These are phyloP conservation scores for Hyphantria cunea DNA, from an alignment of 1,140 invertebrate genomes.

Conservation along the genomic window DNA sequence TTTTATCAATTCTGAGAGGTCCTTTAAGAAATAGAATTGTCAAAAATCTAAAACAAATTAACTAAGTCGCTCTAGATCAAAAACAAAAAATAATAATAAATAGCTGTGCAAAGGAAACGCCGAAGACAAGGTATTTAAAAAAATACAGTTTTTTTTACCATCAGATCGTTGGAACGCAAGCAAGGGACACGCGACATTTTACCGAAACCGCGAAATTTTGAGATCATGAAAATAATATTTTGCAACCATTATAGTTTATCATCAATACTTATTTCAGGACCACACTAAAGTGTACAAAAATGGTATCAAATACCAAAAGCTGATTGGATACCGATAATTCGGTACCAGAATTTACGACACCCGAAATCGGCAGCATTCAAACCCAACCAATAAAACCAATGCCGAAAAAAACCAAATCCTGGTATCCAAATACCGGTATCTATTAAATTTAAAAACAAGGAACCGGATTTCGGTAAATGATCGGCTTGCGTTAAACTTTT, in stretches of 20 bases:
- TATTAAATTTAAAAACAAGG: background rate
- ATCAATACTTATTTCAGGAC: background rate
- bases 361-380: background rate
- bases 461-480: slow-evolving; percentile 4
- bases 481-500: background rate
- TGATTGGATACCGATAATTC: background rate
- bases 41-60: slow-evolving; percentile 6
- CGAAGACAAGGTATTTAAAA: slow-evolving; percentile 9
- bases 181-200: slow-evolving; percentile 44
- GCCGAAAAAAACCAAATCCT: slow-evolving; percentile 2
- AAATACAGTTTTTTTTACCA: slow-evolving; percentile 12
- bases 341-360: slow-evolving; percentile 3
- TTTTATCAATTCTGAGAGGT: too few relatives aligned
- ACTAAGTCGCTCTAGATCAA: slow-evolving; percentile 24
- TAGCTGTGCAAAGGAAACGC: slow-evolving; percentile 22
- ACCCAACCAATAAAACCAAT: background rate
- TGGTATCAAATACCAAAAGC: background rate
- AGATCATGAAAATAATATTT: slow-evolving; percentile 19
- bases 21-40: slow-evolving; percentile 1
- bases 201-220: slow-evolving; percentile 35
- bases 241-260: background rate
- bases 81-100: slow-evolving; percentile 20
- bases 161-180: slow-evolving; percentile 68
- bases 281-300: too few relatives aligned
- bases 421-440: slow-evolving; percentile 2